phyloP scores from a whole-genome alignment of 2,113 vertebrate species.

The Corvus hawaiiensis region DNA sequence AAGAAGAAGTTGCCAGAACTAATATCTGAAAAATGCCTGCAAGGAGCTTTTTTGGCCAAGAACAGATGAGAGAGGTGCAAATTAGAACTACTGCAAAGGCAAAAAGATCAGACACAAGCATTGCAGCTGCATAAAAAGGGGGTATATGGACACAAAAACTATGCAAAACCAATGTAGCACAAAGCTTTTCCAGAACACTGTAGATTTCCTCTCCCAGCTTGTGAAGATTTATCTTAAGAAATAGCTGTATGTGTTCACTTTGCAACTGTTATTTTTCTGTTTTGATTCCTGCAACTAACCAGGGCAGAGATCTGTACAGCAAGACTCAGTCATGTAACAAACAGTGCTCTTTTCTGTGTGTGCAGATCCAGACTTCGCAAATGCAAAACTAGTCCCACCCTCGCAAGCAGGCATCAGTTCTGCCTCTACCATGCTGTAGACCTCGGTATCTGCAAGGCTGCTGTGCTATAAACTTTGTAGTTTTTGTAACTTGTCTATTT shows the following conservation, averaged over 20 bases:
- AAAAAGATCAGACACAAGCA: neutral
- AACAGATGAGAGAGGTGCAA: neutral
- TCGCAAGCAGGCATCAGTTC: neutral
- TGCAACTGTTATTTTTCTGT: neutral
- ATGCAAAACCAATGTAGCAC: neutral
- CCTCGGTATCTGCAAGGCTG: rapidly evolving
- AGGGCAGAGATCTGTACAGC: neutral
- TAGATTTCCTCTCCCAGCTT: neutral
- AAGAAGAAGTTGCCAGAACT: neutral
- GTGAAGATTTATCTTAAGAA: neutral
- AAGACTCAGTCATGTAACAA: neutral
- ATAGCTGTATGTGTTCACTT: neutral
- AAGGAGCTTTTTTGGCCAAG: neutral
- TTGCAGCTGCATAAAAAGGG: neutral
- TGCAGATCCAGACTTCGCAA: neutral
- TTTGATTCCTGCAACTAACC: neutral
- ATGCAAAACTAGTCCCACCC: neutral
- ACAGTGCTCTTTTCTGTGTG: neutral
- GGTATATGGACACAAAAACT: neutral
- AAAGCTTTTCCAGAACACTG: neutral
- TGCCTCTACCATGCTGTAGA: neutral
- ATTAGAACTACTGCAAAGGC: neutral
- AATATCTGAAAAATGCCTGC: neutral
- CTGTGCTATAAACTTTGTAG: neutral
- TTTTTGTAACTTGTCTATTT: neutral